Percentiles rank a stretch among this genome's conserved stretches.
Conservation (phyloP, 2,113 vertebrate species). For the Monarcha castaneiventris region DNA sequence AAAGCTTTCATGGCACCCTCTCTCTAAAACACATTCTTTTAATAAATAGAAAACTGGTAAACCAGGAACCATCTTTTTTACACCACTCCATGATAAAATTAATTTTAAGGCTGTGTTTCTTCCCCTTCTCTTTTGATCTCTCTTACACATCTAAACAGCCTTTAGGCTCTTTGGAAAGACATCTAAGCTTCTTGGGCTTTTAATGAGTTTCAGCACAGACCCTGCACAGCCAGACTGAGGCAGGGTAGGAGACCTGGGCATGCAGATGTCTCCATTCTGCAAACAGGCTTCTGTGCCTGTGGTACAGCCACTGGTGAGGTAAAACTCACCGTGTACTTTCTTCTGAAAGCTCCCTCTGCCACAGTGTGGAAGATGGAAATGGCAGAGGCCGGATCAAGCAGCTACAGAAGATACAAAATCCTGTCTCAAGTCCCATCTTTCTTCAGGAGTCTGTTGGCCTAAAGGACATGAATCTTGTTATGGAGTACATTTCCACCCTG, state of each 20-base stretch:
- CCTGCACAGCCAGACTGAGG: background rate
- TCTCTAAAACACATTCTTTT: background rate
- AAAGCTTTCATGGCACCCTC: background rate
- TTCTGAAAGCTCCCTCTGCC: background rate
- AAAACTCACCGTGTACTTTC: background rate
- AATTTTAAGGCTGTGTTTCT: background rate
- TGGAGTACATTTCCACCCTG: background rate
- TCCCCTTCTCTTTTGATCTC: background rate
- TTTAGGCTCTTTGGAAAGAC: background rate
- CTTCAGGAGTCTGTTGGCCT: background rate
- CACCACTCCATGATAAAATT: background rate
- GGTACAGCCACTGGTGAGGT: background rate
- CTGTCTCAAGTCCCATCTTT: background rate
- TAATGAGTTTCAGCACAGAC: background rate
- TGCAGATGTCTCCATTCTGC: background rate
- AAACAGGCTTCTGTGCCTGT: background rate
- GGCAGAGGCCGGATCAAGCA: rapidly evolving
- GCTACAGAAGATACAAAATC: background rate
- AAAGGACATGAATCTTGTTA: background rate
- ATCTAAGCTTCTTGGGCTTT: background rate
- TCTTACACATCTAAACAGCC: background rate
- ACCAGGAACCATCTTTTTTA: background rate
- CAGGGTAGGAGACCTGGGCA: background rate
- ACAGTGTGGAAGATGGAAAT: background rate
- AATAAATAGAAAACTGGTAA: background rate